Base-by-base conservation (phyloP, 2,113 vertebrate genomes). In the Hippocampus comes region DNA sequence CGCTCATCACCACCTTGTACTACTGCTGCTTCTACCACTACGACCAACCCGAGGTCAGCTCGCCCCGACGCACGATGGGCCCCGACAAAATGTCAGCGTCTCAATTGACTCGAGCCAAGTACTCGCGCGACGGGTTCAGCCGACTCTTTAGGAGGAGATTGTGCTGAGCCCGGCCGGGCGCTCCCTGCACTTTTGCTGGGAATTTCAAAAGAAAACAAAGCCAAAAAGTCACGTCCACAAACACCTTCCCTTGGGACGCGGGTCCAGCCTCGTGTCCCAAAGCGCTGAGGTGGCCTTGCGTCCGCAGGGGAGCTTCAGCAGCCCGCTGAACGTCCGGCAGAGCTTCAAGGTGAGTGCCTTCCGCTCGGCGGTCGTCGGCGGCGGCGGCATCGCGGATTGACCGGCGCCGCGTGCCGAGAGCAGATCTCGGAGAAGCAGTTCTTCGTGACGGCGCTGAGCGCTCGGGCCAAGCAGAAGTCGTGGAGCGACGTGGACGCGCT, bases 1-100 rank as follows among this genome's bases (percentile, higher is more conserved):
- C 97, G 0, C 88, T 99, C 59, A 93, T 98, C 89, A 98, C 97
- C 0, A 99, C 97, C 0, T 91, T 99, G 9, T 98, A 96, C 87
- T 99, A 99, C 84, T 94, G 94, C 86, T 98, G 96, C 83, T 94
- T 99, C 82, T 98, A 99, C 89, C 97, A 99, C 86, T 96, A 98
- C 79, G 0, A 4, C 0, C 78, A 82, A 34, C 0, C 76, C 0
- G 77, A 89, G 85, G 87, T 87, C 2, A 72, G 74, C 7, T 34
- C 12, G 9, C 21, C 30, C 9, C 18, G 30, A 34, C 63, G 21
- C 25, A 12, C 15, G 5, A 7, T 14, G 25, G 25, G 48, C 21
- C 21, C 0, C n/a, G 21, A 48, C 41, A 1, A 11, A 43, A 4
- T 10, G 10, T 43, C 42, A 0, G 42, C 25, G 30, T 30, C 27